A percentile compares a stretch with the other conserved stretches of the same genome.
Conservation (phyloP, 2,888 invertebrate species). For the Philonicus albiceps region DNA sequence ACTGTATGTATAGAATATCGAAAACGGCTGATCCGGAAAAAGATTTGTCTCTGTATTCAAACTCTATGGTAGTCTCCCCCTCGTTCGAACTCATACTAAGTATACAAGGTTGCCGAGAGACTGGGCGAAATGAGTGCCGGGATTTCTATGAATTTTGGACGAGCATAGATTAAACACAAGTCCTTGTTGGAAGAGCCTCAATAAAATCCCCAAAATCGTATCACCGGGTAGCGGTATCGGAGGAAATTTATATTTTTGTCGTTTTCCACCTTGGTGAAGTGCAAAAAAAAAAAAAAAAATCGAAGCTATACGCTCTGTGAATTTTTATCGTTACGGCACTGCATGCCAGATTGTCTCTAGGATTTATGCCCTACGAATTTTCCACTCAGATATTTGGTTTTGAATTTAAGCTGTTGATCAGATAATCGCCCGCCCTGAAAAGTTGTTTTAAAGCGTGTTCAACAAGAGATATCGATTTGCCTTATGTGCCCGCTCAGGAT, state of each 20-base stretch:
- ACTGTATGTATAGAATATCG: not conserved
- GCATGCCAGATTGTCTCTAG: not conserved
- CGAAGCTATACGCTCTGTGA: not conserved
- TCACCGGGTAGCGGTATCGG: not conserved
- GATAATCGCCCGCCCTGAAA: not conserved
- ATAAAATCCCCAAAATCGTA: not conserved
- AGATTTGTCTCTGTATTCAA: not conserved
- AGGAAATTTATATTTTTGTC: not conserved
- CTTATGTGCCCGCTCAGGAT: not conserved
- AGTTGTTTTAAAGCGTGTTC: not conserved
- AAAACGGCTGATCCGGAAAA: not conserved
- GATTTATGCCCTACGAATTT: constrained; percentile 9
- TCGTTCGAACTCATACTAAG: not conserved
- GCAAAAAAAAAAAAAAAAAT: constrained; percentile 1
- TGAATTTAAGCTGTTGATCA: constrained; percentile 13
- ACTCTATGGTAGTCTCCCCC: not conserved
- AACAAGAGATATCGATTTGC: not conserved
- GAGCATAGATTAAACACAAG: constrained; percentile 12
- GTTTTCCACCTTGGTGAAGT: constrained; percentile 3
- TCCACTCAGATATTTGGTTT: constrained; percentile 1
- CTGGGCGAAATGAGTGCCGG: not conserved
- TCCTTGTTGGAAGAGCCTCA: not conserved
- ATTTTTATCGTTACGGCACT: not conserved
- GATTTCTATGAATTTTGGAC: not conserved
- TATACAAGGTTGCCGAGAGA: not conserved